Base-by-base conservation (phyloP, 2,113 vertebrate genomes). In the Trichomycterus rosablanca region DNA sequence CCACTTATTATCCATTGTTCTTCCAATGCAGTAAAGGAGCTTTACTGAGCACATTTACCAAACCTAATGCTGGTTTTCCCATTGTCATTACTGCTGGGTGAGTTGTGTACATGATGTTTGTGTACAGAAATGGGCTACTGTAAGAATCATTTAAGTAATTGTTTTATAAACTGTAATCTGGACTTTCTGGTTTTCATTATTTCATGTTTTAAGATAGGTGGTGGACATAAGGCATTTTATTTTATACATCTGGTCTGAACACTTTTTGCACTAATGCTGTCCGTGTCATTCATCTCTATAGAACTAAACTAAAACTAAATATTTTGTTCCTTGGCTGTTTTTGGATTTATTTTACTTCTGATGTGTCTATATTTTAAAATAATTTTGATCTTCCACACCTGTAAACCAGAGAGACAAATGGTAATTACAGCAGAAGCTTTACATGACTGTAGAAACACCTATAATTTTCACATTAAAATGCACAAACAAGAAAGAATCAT, bases 41-140 rank as follows among this genome's bases (percentile, higher is more conserved):
- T 53, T 63, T 63, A 52, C 49, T 20, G 18, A 1, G 56, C 66
- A n/a, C n/a, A 67, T 73, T 70, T 69, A 73, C 66, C 72, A 70
- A 43, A 49, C 56, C 76, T 72, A 62, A 50, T 46, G 61, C 26
- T 63, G 70, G 53, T 53, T 30, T 61, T 42, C 20, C 63, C 32
- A 59, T 30, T 60, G 44, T 16, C 16, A n/a, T n/a, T n/a, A n/a
- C n/a, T n/a, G n/a, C n/a, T n/a, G n/a, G 7, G 49, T 22, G 15
- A 34, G n/a, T 50, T 18, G 49, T 37, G 18, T 34, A 16, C 40
- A 30, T 40, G n/a, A 16, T 26, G 20, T 8, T 40, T 5, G 34
- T 53, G 26, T 20, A 12, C 46, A 39, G n/a, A n/a, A 32, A 43
- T 44, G 16, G 8, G 26, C 7, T 44, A 54, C 19, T 59, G 49